These are phyloP conservation scores for Chaenodraco wilsoni DNA, from an alignment of 2,797 vertebrate genomes.

Conservation along the genomic window DNA sequence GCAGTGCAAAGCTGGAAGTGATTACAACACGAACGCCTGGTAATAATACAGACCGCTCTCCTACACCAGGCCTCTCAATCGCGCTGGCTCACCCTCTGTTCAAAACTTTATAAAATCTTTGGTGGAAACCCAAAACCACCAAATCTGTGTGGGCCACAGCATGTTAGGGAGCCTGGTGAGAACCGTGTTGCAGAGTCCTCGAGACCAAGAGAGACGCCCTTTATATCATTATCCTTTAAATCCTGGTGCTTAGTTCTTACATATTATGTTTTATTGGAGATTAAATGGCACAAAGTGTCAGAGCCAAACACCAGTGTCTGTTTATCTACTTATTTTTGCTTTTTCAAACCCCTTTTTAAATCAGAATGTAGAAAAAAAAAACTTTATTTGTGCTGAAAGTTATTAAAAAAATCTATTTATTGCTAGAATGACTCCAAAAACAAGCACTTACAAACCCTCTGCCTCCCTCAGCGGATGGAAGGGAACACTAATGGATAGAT, in stretches of 20 bases:
- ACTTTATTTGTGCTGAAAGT: constrained; percentile 18
- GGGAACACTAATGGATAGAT: constrained; percentile 63
- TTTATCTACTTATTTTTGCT: not conserved
- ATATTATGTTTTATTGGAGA: constrained; percentile 22
- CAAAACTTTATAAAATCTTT: constrained; percentile 74
- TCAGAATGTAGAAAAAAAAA: not conserved
- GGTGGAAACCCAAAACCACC: constrained; percentile 74
- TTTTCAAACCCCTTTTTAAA: not conserved
- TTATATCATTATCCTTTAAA: constrained; percentile 54
- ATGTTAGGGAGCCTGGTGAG: constrained; percentile 43
- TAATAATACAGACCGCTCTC: constrained; percentile 64
- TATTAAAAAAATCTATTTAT: constrained; percentile 15
- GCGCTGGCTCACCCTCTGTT: constrained; percentile 52
- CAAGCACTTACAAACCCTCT: constrained; percentile 6
- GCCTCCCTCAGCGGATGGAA: constrained; percentile 22
- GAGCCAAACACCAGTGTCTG: not conserved
- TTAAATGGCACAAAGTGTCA: not conserved
- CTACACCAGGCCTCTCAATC: constrained; percentile 60
- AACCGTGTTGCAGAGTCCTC: constrained; percentile 44
- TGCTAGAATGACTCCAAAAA: constrained; percentile 14
- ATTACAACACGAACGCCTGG: constrained; percentile 64
- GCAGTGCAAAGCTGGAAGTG: constrained; percentile 63
- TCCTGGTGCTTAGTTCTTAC: constrained; percentile 30
- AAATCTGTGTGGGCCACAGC: constrained; percentile 71
- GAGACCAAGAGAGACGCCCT: constrained; percentile 22